Evolutionary conservation across 2,888 invertebrate genomes (phyloP).

Genomic region (Pegoplata infirma): DNA sequence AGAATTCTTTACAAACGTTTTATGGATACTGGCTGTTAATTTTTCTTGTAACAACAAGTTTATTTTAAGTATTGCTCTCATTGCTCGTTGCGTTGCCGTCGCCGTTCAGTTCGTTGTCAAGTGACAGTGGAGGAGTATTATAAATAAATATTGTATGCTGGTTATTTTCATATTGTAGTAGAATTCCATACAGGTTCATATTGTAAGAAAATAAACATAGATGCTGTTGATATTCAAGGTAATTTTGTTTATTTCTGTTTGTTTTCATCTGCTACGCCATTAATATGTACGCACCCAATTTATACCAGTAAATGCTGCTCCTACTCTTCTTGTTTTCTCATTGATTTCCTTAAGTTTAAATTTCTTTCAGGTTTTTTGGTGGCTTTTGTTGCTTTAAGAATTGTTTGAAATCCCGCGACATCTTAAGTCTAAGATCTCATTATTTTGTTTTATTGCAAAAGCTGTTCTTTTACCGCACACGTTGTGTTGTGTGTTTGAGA

Average conservation of each 20-base stretch:
- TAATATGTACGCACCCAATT: slow-evolving; percentile 55
- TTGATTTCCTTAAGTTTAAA: no score
- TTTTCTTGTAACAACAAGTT: slow-evolving; percentile 35
- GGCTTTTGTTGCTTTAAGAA: slow-evolving; percentile 22
- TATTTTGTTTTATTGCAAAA: slow-evolving; percentile 44
- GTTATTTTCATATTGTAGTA: no score
- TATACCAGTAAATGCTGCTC: not conserved
- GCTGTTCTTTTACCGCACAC: slow-evolving; percentile 58
- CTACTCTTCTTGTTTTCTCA: slow-evolving; percentile 16
- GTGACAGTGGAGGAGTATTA: slow-evolving; percentile 63
- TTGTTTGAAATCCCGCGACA: slow-evolving; percentile 54
- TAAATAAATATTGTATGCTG: slow-evolving; percentile 14
- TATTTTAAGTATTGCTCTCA: slow-evolving; percentile 43
- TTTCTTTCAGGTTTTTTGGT: slow-evolving; percentile 49
- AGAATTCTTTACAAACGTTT: no score
- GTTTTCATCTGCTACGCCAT: slow-evolving; percentile 27
- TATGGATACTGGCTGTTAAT: no score
- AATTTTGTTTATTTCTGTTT: no score
- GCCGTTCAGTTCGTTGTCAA: slow-evolving; percentile 61
- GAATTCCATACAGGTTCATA: slow-evolving; percentile 49
- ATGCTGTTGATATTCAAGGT: slow-evolving; percentile 63
- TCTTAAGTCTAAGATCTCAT: slow-evolving; percentile 51
- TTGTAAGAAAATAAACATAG: slow-evolving; percentile 23
- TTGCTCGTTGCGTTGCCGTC: slow-evolving; percentile 37
- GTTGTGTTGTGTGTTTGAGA: slow-evolving; percentile 19